Conservation (phyloP, 2,888 invertebrate genomes). For the Amphipyra berbera region DNA sequence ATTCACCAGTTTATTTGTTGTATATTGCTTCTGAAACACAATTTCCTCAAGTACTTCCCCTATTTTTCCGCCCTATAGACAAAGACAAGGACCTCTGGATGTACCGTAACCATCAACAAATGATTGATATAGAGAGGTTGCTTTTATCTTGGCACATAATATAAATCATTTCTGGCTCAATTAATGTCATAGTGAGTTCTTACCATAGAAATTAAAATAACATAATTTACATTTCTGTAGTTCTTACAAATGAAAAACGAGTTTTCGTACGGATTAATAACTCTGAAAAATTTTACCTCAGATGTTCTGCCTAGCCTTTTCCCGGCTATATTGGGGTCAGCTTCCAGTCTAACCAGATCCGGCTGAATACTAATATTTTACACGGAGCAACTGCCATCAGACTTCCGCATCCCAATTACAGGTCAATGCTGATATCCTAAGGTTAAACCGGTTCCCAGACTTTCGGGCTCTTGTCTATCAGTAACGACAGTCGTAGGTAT, state of each 20-base stretch:
- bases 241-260: constrained; percentile 63
- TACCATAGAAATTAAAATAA: constrained; percentile 1
- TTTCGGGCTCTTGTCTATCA: no score
- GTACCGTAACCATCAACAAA: constrained; percentile 45
- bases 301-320: no score
- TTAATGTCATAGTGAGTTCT: constrained; percentile 64
- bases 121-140: constrained; percentile 66
- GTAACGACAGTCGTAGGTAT: no score
- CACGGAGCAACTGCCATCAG: no score
- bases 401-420: no score
- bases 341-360: no score
- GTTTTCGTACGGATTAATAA: constrained; percentile 67
- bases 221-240: not conserved
- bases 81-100: constrained; percentile 51
- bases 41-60: constrained; percentile 37
- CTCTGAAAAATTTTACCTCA: constrained; percentile 22
- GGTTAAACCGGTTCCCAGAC: no score
- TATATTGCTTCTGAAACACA: constrained; percentile 37
- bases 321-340: no score
- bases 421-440: no score
- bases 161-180: constrained; percentile 73
- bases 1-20: constrained; percentile 34
- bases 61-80: constrained; percentile 53
- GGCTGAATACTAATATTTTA: no score
- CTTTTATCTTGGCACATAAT: constrained; percentile 66